Conservation (phyloP, 2,113 vertebrate genomes). For the Passer montanus region DNA sequence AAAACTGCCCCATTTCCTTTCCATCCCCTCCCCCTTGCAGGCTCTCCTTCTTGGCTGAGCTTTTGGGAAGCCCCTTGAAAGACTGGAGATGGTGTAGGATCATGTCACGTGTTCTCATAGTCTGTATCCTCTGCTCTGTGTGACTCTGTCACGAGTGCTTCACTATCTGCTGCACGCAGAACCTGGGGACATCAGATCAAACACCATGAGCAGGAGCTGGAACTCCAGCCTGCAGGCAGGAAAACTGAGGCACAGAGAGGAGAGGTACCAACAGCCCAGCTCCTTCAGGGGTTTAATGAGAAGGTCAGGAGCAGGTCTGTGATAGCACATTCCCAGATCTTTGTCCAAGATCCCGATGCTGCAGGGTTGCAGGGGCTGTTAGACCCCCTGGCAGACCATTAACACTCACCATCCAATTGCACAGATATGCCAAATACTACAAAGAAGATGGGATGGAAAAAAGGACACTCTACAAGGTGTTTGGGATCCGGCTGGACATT, state of each 20-base stretch:
- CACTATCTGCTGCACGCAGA: rapidly evolving
- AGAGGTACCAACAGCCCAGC: neutral
- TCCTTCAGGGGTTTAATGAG: neutral
- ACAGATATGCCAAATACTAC: constrained; percentile 88
- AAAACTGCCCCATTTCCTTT: neutral
- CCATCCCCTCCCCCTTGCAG: neutral
- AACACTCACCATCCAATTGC: neutral
- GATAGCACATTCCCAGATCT: neutral
- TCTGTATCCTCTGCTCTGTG: neutral
- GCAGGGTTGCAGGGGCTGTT: neutral
- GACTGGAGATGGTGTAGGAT: neutral
- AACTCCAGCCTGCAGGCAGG: neutral
- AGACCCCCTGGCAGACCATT: neutral
- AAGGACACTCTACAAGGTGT: constrained; percentile 91
- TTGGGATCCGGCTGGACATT: constrained; percentile 90
- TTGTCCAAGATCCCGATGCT: rapidly evolving
- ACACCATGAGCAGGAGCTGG: neutral
- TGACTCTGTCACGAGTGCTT: neutral
- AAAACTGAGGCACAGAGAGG: neutral
- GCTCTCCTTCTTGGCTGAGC: neutral
- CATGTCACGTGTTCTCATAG: rapidly evolving
- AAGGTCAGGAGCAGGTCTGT: neutral
- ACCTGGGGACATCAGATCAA: neutral
- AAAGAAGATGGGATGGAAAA: constrained; percentile 71
- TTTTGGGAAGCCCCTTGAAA: neutral